phyloP scores from a whole-genome alignment of 2,113 vertebrate genomes.

The Mormoops blainvillei region DNA sequence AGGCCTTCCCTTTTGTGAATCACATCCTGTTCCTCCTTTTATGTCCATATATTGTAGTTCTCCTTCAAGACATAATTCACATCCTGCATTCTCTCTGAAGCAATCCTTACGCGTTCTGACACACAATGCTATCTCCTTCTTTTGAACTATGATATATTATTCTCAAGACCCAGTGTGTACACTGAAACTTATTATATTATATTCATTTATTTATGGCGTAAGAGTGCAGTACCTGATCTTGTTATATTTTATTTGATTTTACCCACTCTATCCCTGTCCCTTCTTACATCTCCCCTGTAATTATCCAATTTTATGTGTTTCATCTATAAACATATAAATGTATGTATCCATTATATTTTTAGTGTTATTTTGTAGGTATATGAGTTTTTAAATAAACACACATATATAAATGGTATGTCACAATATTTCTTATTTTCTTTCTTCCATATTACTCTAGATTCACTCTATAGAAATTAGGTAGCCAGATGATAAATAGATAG shows the following conservation, averaged over 20 bases:
- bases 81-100: slow-evolving; percentile 26
- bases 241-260: not conserved
- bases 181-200: not conserved
- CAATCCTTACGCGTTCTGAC: not conserved
- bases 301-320: not conserved
- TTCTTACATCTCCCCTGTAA: not conserved
- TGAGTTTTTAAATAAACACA: not conserved
- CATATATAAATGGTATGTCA: not conserved
- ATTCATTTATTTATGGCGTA: not conserved
- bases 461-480: not conserved
- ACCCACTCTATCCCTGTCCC: not conserved
- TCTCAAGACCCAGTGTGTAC: not conserved
- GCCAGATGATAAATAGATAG: not conserved
- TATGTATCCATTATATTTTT: not conserved
- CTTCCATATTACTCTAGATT: not conserved
- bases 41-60: slow-evolving; percentile 1
- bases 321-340: not conserved
- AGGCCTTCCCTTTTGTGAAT: slow-evolving; percentile 24
- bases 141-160: slow-evolving; percentile 13
- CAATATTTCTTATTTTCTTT: not conserved
- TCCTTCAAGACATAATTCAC: slow-evolving; percentile 38
- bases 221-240: not conserved
- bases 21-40: slow-evolving; percentile 1
- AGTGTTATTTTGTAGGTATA: not conserved
- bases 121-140: not conserved